These are phyloP conservation scores for Camponotus pennsylvanicus DNA, from an alignment of 1,140 invertebrate species.

Conservation along the genomic window DNA sequence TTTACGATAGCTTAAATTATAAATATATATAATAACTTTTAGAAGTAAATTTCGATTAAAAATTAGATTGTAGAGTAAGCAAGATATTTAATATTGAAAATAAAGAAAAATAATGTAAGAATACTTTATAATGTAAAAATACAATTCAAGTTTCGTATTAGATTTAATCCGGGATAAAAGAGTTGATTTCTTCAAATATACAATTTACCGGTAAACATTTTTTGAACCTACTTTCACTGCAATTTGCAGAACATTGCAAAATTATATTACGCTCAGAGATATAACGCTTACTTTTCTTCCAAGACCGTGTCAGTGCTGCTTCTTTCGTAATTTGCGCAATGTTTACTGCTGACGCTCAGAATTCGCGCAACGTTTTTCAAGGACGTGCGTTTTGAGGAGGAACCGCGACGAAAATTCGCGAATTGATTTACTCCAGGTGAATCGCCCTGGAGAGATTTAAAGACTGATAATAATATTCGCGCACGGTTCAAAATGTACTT, in stretches of 20 bases:
- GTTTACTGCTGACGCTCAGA: constrained; percentile 14
- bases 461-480: constrained; percentile 31
- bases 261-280: constrained; percentile 12
- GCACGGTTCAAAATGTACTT: constrained; percentile 14
- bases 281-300: background rate
- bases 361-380: constrained; percentile 22
- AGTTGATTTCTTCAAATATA: background rate
- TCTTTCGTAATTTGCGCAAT: background rate
- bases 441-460: constrained; percentile 8
- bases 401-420: constrained; percentile 26
- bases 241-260: constrained; percentile 30
- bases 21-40: background rate
- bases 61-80: background rate
- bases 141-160: background rate
- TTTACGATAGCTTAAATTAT: background rate
- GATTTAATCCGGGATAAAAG: background rate
- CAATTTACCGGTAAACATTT: background rate
- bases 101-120: background rate
- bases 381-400: background rate
- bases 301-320: background rate
- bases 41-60: background rate
- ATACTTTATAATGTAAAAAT: background rate
- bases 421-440: constrained; percentile 35
- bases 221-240: background rate
- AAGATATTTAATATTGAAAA: background rate